These are phyloP conservation scores for Triplophysa siluroides DNA, from an alignment of 2,113 vertebrate species.

Conservation along the genomic window DNA sequence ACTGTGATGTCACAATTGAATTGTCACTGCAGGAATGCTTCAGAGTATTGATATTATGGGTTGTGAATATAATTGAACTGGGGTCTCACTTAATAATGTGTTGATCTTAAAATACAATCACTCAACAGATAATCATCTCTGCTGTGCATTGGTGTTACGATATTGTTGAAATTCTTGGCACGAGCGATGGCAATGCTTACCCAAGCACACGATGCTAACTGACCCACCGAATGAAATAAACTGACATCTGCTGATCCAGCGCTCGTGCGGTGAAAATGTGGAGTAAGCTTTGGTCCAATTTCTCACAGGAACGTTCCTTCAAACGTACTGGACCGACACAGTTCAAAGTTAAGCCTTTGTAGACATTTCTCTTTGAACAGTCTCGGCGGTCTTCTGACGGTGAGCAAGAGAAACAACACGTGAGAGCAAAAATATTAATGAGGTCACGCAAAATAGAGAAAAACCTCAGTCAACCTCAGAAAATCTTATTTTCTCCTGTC, in stretches of 20 bases:
- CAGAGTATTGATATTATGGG: neutral
- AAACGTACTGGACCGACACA: neutral
- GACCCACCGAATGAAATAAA: neutral
- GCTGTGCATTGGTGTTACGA: too few species aligned
- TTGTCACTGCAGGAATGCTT: neutral
- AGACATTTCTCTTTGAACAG: neutral
- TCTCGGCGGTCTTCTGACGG: neutral
- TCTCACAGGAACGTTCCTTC: neutral
- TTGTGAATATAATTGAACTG: neutral
- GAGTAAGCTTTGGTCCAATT: neutral
- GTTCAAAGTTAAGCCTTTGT: slow-evolving; percentile 12
- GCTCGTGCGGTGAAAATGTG: neutral
- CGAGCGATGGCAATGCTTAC: neutral
- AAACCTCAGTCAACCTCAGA: too few species aligned
- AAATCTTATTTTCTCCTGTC: too few species aligned
- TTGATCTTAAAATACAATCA: neutral
- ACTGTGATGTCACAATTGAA: neutral
- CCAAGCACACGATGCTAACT: neutral
- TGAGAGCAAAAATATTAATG: neutral
- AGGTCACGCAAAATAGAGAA: neutral
- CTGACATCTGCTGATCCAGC: neutral
- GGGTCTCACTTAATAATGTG: neutral
- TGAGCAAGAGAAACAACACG: neutral
- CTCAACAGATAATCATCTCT: neutral
- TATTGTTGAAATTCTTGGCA: too few species aligned